Percentiles rank a stretch among this genome's conserved stretches.
Conservation (phyloP, 2,888 invertebrate species). For the Agrotis ipsilon region DNA sequence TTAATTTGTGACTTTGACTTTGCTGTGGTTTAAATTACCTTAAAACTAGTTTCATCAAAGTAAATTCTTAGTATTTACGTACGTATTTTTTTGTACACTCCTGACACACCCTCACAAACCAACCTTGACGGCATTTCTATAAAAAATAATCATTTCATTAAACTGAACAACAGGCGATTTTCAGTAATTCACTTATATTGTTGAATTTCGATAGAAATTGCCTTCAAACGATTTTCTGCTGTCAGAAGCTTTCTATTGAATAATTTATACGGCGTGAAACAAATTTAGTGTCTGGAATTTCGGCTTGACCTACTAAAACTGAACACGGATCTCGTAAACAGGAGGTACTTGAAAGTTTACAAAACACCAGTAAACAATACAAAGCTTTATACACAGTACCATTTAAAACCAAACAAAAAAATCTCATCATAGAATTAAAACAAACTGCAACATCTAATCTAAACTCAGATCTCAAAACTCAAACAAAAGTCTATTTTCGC, state of each 20-base stretch:
- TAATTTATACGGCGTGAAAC: background rate
- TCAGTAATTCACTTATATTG: background rate
- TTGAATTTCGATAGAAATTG: background rate
- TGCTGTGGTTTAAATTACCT: background rate
- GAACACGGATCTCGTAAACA: background rate
- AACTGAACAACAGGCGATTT: background rate
- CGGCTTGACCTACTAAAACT: background rate
- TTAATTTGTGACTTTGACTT: background rate
- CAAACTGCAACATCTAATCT: conserved; percentile 54
- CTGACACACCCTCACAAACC: too few species aligned
- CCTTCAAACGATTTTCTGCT: background rate
- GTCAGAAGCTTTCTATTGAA: background rate
- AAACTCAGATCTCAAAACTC: conserved; percentile 50
- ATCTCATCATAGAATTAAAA: conserved; percentile 31
- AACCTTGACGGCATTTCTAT: too few species aligned
- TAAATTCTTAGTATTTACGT: background rate
- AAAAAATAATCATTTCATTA: background rate
- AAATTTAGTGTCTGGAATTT: background rate
- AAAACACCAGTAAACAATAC: conserved; percentile 8
- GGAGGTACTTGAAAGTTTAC: background rate
- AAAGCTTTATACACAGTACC: conserved; percentile 5
- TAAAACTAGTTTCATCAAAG: background rate
- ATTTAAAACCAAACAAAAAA: conserved; percentile 11
- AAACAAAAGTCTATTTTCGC: conserved; percentile 54
- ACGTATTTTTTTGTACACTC: too few species aligned